These are phyloP conservation scores for Drosophila paracracens DNA, from an alignment of 2,888 invertebrate species.

Conservation along the genomic window DNA sequence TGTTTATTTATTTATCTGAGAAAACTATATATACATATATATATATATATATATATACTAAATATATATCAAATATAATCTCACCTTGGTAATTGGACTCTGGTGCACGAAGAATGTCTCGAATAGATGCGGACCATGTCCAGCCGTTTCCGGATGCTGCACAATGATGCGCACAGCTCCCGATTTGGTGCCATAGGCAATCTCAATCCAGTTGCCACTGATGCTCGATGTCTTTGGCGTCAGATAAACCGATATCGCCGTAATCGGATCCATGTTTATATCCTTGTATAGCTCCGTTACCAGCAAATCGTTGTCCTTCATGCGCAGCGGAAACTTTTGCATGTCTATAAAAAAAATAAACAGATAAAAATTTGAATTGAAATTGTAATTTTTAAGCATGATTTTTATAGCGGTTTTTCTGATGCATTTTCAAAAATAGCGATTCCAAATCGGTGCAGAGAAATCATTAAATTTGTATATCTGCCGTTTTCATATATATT, in stretches of 20 bases:
- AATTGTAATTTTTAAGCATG: neutral
- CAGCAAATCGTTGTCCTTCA: slow-evolving; percentile 99
- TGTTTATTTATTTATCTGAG: no score
- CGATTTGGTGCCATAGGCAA: slow-evolving; percentile 98
- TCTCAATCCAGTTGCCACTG: slow-evolving; percentile 99
- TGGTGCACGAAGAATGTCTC: slow-evolving; percentile 99
- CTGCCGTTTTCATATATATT: neutral
- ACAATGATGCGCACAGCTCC: slow-evolving; percentile 99
- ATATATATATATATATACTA: neutral
- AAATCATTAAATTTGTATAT: neutral
- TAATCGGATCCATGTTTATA: slow-evolving; percentile 97
- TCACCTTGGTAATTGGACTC: slow-evolving; percentile 96
- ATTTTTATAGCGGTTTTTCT: neutral
- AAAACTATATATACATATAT: neutral
- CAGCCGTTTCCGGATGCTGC: slow-evolving; percentile 99
- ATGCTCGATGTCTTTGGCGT: slow-evolving; percentile 99
- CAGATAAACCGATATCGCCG: slow-evolving; percentile 98
- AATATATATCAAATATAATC: no score
- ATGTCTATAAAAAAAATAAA: slow-evolving; percentile 89
- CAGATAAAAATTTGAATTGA: neutral
- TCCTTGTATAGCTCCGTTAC: slow-evolving; percentile 98
- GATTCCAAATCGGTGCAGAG: neutral
- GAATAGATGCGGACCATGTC: slow-evolving; percentile 98
- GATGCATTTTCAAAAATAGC: neutral
- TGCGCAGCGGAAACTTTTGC: slow-evolving; percentile 99